phyloP scores from a whole-genome alignment of 2,888 invertebrate species.

The Ernsta delagoae region DNA sequence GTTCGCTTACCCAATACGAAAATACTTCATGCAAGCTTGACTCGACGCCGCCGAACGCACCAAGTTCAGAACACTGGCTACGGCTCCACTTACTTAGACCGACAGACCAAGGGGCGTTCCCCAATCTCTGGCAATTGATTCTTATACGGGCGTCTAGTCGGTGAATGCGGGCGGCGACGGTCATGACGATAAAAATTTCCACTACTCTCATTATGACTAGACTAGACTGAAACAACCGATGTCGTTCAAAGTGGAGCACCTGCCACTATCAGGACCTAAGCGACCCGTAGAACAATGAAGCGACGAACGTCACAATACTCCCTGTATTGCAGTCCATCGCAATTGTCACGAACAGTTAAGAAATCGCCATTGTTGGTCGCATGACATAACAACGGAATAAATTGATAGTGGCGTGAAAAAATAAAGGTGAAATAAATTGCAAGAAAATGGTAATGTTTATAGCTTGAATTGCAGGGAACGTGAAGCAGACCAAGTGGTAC shows the following conservation, averaged over 20 bases:
- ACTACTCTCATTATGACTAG: background rate
- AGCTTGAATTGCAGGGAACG: constrained; percentile 12
- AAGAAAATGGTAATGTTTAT: constrained; percentile 8
- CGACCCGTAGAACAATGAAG: constrained; percentile 32
- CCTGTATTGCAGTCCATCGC: constrained; percentile 31
- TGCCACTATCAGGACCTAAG: constrained; percentile 29
- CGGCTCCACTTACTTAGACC: too few relatives aligned
- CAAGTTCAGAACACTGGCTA: constrained; percentile 38
- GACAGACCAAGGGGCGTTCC: constrained; percentile 54
- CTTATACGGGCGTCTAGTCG: constrained; percentile 66
- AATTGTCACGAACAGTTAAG: constrained; percentile 42
- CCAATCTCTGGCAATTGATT: constrained; percentile 62
- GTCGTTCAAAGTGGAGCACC: constrained; percentile 18
- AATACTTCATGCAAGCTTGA: constrained; percentile 44
- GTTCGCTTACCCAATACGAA: constrained; percentile 74
- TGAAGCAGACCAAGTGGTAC: constrained; percentile 20
- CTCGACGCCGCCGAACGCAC: constrained; percentile 28
- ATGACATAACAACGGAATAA: constrained; percentile 43
- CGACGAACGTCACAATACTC: constrained; percentile 39
- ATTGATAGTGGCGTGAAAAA: constrained; percentile 27
- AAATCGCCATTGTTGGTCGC: constrained; percentile 41
- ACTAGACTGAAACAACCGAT: background rate
- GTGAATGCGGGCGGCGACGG: constrained; percentile 67
- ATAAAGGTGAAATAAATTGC: constrained; percentile 17
- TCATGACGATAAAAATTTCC: background rate